A percentile compares a stretch with the other conserved stretches of the same genome.
Evolutionary conservation across 2,888 invertebrate species (phyloP).

Genomic region (Drosophila mimetica): DNA sequence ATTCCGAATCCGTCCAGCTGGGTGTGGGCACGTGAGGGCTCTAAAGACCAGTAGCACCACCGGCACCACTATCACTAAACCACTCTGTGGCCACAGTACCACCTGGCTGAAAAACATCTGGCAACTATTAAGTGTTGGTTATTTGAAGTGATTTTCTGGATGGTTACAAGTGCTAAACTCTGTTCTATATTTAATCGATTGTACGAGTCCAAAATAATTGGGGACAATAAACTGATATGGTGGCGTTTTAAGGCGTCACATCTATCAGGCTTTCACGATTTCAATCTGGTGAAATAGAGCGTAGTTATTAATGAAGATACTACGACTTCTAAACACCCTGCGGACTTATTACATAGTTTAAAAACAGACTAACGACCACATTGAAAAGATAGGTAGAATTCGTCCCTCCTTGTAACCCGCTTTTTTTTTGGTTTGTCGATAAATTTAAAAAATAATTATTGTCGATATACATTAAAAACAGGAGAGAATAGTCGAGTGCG

Average conservation of each 20-base stretch:
- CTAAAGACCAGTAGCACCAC: constrained; percentile 37
- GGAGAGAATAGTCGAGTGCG: no score
- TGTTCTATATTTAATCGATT: constrained; percentile 21
- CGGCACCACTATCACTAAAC: constrained; percentile 9
- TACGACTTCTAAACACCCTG: background rate
- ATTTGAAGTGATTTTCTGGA: constrained; percentile 19
- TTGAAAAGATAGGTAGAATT: no score
- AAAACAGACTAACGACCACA: no score
- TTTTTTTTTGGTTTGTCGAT: no score
- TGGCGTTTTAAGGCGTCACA: background rate
- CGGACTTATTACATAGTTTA: no score
- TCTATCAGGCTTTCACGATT: constrained; percentile 3
- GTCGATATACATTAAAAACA: no score
- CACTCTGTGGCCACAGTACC: background rate
- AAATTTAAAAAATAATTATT: no score
- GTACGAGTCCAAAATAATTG: constrained; percentile 9
- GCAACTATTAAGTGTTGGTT: background rate
- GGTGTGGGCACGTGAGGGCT: constrained; percentile 41
- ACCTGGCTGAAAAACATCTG: constrained; percentile 35
- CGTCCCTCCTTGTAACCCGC: no score
- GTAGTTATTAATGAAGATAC: background rate
- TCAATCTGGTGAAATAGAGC: background rate
- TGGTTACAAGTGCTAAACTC: constrained; percentile 24
- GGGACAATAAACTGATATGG: constrained; percentile 1
- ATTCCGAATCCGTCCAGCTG: constrained; percentile 53